Base-by-base conservation (phyloP, 2,797 vertebrate genomes). In the Lithobates pipiens region DNA sequence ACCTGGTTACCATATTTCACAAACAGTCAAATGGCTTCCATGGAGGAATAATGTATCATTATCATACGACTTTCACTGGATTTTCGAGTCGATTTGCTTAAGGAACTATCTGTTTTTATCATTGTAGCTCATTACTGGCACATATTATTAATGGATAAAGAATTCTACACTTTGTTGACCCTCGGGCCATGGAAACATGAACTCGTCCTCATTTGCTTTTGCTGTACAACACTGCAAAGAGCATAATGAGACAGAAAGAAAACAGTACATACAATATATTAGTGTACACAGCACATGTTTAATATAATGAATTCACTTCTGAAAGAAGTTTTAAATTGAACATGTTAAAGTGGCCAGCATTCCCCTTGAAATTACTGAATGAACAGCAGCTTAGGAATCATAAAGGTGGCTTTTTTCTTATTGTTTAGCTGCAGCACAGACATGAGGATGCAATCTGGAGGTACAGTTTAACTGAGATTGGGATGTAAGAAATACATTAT, bases 31-130 rank as follows among this genome's bases (percentile, higher is more conserved):
- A 80, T 71, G 57, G 68, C 76, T 79, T 83, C 84, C 80, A 69
- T 25, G 72, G 44, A 78, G 76, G 69, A 83, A 80, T 80, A 79
- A 82, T 82, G 80, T 67, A 76, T 75, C 84, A 85, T 75, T 76
- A 80, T 39, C 27, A 80, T 42, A 74, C 25, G 36, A 44, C 27
- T 50, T 80, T 68, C 42, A 54, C 65, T 80, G 61, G 15, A 57
- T 84, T 71, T 77, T 2, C 1, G 23, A 76, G 27, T 71, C 11
- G 46, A 72, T 77, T 84, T 77, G 75, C 74, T 61, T 61, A 70
- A 78, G 83, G 50, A 79, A 27, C 23, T n/a, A 34, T 57, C 76
- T 77, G 63, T 36, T 61, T 63, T 85, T 79, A 44, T 71, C 11
- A 32, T 71, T 70, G 54, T 23, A 25, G 34, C 63, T 69, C 74